A percentile compares a stretch with the other conserved stretches of the same genome.
Conservation (phyloP, 2,113 vertebrate species). For the Trichomycterus rosablanca region DNA sequence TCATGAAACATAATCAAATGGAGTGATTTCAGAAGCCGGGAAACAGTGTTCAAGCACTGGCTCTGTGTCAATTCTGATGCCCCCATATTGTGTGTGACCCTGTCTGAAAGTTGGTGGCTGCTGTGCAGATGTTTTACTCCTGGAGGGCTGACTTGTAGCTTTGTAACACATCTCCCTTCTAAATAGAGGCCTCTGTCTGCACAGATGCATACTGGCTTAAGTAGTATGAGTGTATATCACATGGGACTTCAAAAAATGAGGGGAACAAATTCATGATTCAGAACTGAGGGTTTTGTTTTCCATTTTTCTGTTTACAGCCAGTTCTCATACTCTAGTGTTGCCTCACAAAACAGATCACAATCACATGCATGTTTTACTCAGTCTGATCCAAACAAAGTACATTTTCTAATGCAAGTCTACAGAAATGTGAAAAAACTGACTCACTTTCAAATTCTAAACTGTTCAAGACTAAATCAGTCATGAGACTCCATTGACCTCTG, state of each 20-base stretch:
- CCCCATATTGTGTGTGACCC: no score
- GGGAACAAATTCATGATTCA: slow-evolving; percentile 36
- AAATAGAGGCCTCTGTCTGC: slow-evolving; percentile 52
- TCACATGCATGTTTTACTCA: neutral
- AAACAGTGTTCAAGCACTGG: neutral
- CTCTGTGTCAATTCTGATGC: neutral
- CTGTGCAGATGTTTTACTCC: slow-evolving; percentile 30
- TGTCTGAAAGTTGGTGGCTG: slow-evolving; percentile 17
- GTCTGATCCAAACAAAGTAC: slow-evolving; percentile 3
- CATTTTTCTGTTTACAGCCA: neutral
- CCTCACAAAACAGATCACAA: neutral
- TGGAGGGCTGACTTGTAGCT: slow-evolving; percentile 42
- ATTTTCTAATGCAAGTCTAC: no score
- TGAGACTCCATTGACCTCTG: no score
- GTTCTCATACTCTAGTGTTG: neutral
- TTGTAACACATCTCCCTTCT: slow-evolving; percentile 43
- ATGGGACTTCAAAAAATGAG: slow-evolving; percentile 47
- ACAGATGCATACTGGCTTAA: slow-evolving; percentile 40
- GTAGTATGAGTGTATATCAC: slow-evolving; percentile 41
- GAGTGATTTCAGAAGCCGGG: neutral
- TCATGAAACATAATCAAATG: neutral
- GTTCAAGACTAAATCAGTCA: no score
- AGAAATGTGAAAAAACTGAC: no score
- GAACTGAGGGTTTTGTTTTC: neutral
- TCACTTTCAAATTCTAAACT: no score